These are phyloP conservation scores for Ceriagrion tenellum DNA, from an alignment of 2,888 invertebrate genomes.

Conservation along the genomic window DNA sequence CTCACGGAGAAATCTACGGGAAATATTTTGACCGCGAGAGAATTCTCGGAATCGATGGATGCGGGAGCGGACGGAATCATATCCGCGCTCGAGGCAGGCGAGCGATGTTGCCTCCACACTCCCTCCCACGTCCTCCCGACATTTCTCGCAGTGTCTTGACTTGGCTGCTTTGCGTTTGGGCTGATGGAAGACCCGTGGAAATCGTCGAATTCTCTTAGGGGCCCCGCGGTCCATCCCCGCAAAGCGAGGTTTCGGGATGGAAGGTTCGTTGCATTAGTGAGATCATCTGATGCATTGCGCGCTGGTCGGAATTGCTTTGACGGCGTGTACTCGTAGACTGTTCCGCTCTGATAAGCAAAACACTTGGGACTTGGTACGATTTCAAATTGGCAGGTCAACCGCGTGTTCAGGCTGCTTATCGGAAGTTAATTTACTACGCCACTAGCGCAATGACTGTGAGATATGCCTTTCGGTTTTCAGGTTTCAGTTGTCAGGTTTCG, in stretches of 20 bases:
- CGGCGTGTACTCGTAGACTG: neutral
- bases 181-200: neutral
- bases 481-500: too few relatives aligned
- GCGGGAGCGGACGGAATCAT: too few relatives aligned
- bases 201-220: neutral
- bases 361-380: neutral
- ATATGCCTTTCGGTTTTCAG: too few relatives aligned
- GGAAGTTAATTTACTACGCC: neutral
- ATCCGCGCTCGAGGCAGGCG: too few relatives aligned
- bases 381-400: neutral
- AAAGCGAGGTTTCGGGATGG: neutral
- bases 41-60: too few relatives aligned
- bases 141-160: neutral
- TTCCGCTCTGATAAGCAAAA: conserved; percentile 1
- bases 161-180: neutral
- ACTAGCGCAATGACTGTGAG: neutral
- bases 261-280: neutral
- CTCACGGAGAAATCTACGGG: too few relatives aligned
- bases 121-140: too few relatives aligned
- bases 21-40: too few relatives aligned
- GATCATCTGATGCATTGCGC: neutral
- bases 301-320: neutral
- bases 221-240: neutral
- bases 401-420: neutral
- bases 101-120: too few relatives aligned